phyloP scores from a whole-genome alignment of 2,888 invertebrate genomes.

The Plemyria rubiginata region DNA sequence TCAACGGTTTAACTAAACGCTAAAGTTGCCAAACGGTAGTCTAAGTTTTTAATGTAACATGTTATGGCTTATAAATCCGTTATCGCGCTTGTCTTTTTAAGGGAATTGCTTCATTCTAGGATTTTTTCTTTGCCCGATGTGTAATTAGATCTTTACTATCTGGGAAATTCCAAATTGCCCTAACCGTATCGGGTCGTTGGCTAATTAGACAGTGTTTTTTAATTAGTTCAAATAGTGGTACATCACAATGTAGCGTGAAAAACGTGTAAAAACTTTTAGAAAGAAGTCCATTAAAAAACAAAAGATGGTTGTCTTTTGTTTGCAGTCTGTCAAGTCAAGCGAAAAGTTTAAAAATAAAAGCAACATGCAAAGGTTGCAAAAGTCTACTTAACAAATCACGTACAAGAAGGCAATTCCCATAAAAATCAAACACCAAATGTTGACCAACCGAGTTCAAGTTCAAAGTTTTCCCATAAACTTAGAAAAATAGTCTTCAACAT shows the following conservation, averaged over 20 bases:
- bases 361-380: slow-evolving; percentile 24
- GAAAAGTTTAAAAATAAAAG: slow-evolving; percentile 24
- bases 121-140: no score
- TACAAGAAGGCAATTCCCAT: slow-evolving; percentile 43
- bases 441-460: slow-evolving; percentile 55
- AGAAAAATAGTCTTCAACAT: slow-evolving; percentile 72
- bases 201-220: slow-evolving; percentile 14
- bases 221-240: slow-evolving; percentile 9
- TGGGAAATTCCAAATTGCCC: slow-evolving; percentile 38
- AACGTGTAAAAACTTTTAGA: slow-evolving; percentile 2
- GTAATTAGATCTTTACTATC: slow-evolving; percentile 16
- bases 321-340: background rate
- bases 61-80: no score
- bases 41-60: no score
- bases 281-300: background rate
- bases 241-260: slow-evolving; percentile 37
- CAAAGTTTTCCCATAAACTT: slow-evolving; percentile 79
- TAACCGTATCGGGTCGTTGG: slow-evolving; percentile 31
- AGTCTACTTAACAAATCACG: slow-evolving; percentile 36
- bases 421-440: slow-evolving; percentile 63
- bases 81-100: no score
- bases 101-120: no score
- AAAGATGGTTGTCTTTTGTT: background rate
- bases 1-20: slow-evolving; percentile 22
- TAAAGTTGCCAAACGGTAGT: slow-evolving; percentile 1